Evolutionary conservation across 2,113 vertebrate species (phyloP), one percentile per base, ranked within the genome.

Genomic region (Zapus hudsonius): DNA sequence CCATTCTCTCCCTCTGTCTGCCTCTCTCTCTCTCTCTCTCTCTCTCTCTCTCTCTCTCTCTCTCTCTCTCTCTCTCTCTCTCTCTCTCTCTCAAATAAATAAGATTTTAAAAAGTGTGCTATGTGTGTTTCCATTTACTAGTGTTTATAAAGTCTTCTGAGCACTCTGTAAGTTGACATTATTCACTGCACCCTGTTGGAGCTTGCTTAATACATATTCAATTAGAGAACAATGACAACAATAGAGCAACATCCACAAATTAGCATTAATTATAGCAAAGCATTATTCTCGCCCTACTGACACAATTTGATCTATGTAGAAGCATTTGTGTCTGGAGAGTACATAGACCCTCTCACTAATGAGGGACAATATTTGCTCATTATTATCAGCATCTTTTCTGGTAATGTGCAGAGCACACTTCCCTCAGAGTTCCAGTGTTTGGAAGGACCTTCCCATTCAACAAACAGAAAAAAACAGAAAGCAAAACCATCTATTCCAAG

Each of bases 151-250:
- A 90, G 42, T 90, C 90, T 79, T 83, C 59, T 52, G 29, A 85
- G n/a, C 75, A n/a, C 57, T 95, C 94, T 90, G 6, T 73, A 82
- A 89, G 69, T 63, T 93, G 74, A 63, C 79, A 94, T 94, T 93
- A 95, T 95, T 93, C 86, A 86, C 17, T 90, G 70, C 75, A 94
- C 89, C 70, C 90, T 80, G 90, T 83, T 93, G 90, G 61, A 95
- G 64, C 88, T 95, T 94, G 55, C 6, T 12, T 52, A 94, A 96
- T 96, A 94, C 79, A 96, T 94, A 95, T 91, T 94, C 92, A 92
- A 89, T 94, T 96, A 95, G 88, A 94, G 87, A 93, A 82, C 87
- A 95, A 92, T 83, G 83, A 95, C 84, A 94, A 92, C 57, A 94
- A 89, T 75, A 93, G 40, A 91, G 84, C 31, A 61, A 94, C 82